A percentile compares a stretch with the other conserved stretches of the same genome.
Conservation (phyloP, 2,113 vertebrate species). For the Fukomys damarensis region DNA sequence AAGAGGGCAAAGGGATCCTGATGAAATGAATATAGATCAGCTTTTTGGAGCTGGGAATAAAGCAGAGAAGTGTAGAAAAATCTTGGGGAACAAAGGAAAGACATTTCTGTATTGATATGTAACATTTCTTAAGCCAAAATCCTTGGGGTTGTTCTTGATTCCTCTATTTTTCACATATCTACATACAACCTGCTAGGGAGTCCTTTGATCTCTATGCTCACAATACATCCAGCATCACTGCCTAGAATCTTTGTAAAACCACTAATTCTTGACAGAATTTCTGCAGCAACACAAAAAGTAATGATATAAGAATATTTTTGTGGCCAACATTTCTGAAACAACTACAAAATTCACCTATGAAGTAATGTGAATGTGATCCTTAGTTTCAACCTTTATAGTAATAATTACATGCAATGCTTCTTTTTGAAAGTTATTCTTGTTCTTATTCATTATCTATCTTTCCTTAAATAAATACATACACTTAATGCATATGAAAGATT, state of each 20-base stretch:
- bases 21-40: not conserved
- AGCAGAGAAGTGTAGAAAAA: not conserved
- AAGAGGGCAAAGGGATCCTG: not conserved
- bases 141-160: not conserved
- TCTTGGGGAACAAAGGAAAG: not conserved
- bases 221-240: not conserved
- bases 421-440: not conserved
- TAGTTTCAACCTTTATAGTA: not conserved
- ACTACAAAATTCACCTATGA: not conserved
- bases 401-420: not conserved
- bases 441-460: not conserved
- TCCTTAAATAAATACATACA: not conserved
- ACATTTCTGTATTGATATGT: not conserved
- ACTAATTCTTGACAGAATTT: conserved; percentile 23
- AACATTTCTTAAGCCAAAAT: conserved; percentile 18
- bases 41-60: not conserved
- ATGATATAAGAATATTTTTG: not conserved
- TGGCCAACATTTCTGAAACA: not conserved
- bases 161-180: not conserved
- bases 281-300: not conserved
- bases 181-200: not conserved
- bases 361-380: not conserved
- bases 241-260: not conserved
- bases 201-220: not conserved
- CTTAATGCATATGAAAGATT: not conserved